phyloP scores from a whole-genome alignment of 2,888 invertebrate species.

The Arge pagana region DNA sequence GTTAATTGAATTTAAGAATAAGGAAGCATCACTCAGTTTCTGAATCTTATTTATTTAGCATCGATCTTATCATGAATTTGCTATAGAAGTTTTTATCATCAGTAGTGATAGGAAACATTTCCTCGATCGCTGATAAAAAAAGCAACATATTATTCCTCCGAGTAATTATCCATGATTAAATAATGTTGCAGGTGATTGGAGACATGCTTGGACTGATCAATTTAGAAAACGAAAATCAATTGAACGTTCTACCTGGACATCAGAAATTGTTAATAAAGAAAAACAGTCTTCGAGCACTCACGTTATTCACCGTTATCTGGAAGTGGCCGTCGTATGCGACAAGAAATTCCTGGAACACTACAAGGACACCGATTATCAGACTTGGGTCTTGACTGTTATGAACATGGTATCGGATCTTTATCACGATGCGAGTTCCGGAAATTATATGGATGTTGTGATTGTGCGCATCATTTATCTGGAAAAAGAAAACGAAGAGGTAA shows the following conservation, averaged over 20 bases:
- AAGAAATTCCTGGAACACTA: constrained; percentile 84
- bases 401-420: constrained; percentile 85
- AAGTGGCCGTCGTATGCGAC: constrained; percentile 85
- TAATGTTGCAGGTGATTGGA: constrained; percentile 44
- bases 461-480: constrained; percentile 81
- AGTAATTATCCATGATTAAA: too few relatives aligned
- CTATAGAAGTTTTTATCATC: too few relatives aligned
- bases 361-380: constrained; percentile 75
- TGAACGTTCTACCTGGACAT: constrained; percentile 43
- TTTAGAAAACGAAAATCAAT: constrained; percentile 56
- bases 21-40: too few relatives aligned
- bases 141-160: too few relatives aligned
- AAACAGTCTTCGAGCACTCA: constrained; percentile 65
- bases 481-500: constrained; percentile 62
- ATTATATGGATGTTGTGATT: constrained; percentile 84
- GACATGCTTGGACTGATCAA: constrained; percentile 53
- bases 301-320: constrained; percentile 77
- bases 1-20: too few relatives aligned
- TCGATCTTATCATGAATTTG: too few relatives aligned
- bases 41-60: too few relatives aligned
- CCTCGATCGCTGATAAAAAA: too few relatives aligned
- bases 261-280: constrained; percentile 39
- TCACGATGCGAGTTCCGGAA: constrained; percentile 84
- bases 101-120: too few relatives aligned
- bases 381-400: constrained; percentile 86